Evolutionary conservation across 1,140 invertebrate species (phyloP).

Genomic region (Hirudo medicinalis): DNA sequence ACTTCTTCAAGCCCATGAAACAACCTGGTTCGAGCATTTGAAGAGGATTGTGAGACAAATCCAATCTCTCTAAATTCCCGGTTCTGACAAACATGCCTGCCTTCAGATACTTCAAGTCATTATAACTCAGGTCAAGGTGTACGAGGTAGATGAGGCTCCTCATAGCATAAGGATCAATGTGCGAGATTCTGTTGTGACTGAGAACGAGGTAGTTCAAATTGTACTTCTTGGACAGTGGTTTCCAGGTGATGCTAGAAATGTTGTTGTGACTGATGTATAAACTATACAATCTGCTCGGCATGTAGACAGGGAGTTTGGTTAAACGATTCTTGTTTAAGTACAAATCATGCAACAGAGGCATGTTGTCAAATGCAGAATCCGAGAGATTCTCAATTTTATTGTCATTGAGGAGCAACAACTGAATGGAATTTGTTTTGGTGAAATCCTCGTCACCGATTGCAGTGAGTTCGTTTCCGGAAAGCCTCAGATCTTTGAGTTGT

Average conservation of each 20-base stretch:
- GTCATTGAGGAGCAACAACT: slow-evolving; percentile 59
- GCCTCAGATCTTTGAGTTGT: slow-evolving; percentile 61
- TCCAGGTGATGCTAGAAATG: slow-evolving; percentile 9
- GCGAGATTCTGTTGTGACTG: slow-evolving; percentile 39
- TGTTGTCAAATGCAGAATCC: slow-evolving; percentile 67
- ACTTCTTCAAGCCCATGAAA: slow-evolving; percentile 51
- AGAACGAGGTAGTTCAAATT: slow-evolving; percentile 45
- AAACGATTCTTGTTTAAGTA: slow-evolving; percentile 54
- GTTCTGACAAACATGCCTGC: slow-evolving; percentile 36
- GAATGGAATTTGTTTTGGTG: slow-evolving; percentile 18
- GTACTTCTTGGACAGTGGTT: slow-evolving; percentile 4
- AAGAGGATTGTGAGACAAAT: slow-evolving; percentile 64
- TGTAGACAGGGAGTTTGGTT: slow-evolving; percentile 48
- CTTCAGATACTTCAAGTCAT: slow-evolving; percentile 14
- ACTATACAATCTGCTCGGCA: slow-evolving; percentile 50
- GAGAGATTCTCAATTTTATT: slow-evolving; percentile 64
- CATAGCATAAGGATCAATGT: slow-evolving; percentile 13
- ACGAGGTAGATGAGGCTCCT: slow-evolving; percentile 7
- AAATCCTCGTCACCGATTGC: slow-evolving; percentile 23
- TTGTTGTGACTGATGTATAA: slow-evolving; percentile 39
- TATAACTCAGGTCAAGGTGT: slow-evolving; percentile 20
- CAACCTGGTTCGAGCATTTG: slow-evolving; percentile 51
- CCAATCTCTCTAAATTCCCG: slow-evolving; percentile 46
- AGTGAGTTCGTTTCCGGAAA: slow-evolving; percentile 61
- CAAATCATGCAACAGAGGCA: slow-evolving; percentile 62